Base-by-base conservation (phyloP, 2,797 vertebrate species). In the Graptemys geographica region DNA sequence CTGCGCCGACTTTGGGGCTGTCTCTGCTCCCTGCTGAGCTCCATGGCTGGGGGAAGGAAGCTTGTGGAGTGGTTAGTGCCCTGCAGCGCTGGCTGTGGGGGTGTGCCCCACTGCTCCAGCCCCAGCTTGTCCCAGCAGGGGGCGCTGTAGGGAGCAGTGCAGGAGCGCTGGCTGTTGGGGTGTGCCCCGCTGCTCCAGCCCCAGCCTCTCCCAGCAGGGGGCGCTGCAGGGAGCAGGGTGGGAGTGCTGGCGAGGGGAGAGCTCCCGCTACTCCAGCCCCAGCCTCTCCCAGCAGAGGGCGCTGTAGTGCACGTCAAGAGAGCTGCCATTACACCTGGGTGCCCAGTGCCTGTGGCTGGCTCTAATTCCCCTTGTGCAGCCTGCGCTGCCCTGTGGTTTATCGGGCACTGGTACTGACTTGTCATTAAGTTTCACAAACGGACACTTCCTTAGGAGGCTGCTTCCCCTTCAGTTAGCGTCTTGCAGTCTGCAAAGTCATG, bases 401-500 rank as follows among this genome's bases (percentile, higher is more conserved):
- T 28, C 41, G 33, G 81, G 78, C 62, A 74, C 12, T n/a, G 52
- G 72, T 28, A 81, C 41, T 72, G 84, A 57, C 83, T 83, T 89
- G 84, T 83, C 91, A 57, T 57, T 51, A 37, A 79, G 44, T 93
- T 93, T 93, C 87, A 83, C 83, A 89, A 90, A 25, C 25, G 44
- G 65, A 51, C 52, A 79, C 72, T 93, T 93, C 91, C 87, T 90
- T 31, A 5, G 79, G 51, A 19, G 33, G 57, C 41, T 83, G 19
- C 55, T 86, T 76, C 49, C 41, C 59, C 69, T 41, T 37, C 69
- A 69, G 65, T n/a, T 37, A 37, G 10, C 3, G 18, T 21, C 37
- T 41, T 41, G 65, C 65, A 72, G 47, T 62, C 31, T 89, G 83
- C 79, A 86, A 79, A 27, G 31, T 92, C 87, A 82, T 37, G 49